Evolutionary conservation across 53 echinoderm and acorn worm species (phyloP).

Genomic region (Crossaster papposus): DNA sequence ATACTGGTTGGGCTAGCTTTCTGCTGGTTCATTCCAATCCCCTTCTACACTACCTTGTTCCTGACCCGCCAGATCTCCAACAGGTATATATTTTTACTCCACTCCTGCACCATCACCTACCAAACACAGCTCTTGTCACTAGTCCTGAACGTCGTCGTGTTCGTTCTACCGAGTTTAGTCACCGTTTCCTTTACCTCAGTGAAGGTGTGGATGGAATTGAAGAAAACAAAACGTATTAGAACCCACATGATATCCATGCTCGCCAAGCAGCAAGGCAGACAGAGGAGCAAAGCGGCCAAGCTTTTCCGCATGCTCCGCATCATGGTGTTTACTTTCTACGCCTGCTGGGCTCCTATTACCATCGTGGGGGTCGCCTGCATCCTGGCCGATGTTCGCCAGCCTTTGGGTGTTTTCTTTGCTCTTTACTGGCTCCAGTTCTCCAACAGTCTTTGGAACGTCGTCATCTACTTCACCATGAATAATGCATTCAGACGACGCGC

Average conservation of each 20-base stretch:
- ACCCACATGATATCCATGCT: background rate
- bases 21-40: constrained; percentile 10
- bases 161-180: constrained; percentile 27
- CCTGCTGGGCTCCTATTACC: constrained; percentile 43
- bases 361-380: background rate
- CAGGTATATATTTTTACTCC: background rate
- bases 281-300: background rate
- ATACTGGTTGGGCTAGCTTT: background rate
- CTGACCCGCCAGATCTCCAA: background rate
- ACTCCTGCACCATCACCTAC: constrained; percentile 48
- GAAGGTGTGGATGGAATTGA: background rate
- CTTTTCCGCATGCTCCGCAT: constrained; percentile 26
- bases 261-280: background rate
- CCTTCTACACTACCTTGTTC: background rate
- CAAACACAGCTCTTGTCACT: constrained; percentile 14
- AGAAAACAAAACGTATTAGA: background rate
- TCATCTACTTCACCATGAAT: constrained; percentile 49
- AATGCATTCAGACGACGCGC: background rate
- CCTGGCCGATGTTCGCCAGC: background rate
- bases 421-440: constrained; percentile 45
- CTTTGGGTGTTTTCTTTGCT: constrained; percentile 14
- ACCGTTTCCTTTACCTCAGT: constrained; percentile 11
- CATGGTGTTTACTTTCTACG: constrained; percentile 26
- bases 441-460: constrained; percentile 51
- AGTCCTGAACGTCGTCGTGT: background rate